Evolutionary conservation across 2,113 vertebrate genomes (phyloP), one percentile per base, ranked within the genome.

Genomic region (Jaculus jaculus): DNA sequence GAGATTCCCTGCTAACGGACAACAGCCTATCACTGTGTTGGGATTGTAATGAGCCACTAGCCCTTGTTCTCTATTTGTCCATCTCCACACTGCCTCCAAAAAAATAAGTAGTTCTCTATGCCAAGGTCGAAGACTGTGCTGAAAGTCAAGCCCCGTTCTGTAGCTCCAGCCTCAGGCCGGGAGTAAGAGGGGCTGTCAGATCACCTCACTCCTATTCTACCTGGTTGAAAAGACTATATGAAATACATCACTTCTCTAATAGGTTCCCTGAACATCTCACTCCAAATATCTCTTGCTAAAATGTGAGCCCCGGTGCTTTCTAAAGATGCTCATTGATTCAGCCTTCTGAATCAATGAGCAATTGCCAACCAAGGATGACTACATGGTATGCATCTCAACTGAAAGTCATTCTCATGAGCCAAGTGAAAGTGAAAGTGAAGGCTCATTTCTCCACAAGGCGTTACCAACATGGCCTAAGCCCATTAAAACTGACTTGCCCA

Each of bases 341-440:
- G 4, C 5, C 51, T 84, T 81, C 84, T 69, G 28, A 28, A 42
- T 63, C 2, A 65, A 65, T 24, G 63, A 30, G 4, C 11, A 83
- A 68, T 37, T 7, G 7, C n/a, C 5, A 3, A 63, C 47, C 47
- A 30, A 69, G 28, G 66, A 12, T 65, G 88, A n/a, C 21, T 26
- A 12, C 1, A n/a, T 3, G 34, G 26, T 77, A 47, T 78, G 37
- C 20, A 47, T 73, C 83, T 42, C 61, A 82, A 78, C 54, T 60
- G 30, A 61, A 92, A 32, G 65, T 73, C 47, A 63, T 17, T 34
- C 5, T 85, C 58, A 34, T 7, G 8, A 47, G 30, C 32, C 75
- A 74, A 79, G 17, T 15, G 80, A 91, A 86, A 79, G 17, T 15
- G 80, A 91, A 86, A 72, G 51, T 23, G 26, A 79, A 85, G 17